Evolutionary conservation across 2,888 invertebrate species (phyloP).

Genomic region (Agrochola macilenta): DNA sequence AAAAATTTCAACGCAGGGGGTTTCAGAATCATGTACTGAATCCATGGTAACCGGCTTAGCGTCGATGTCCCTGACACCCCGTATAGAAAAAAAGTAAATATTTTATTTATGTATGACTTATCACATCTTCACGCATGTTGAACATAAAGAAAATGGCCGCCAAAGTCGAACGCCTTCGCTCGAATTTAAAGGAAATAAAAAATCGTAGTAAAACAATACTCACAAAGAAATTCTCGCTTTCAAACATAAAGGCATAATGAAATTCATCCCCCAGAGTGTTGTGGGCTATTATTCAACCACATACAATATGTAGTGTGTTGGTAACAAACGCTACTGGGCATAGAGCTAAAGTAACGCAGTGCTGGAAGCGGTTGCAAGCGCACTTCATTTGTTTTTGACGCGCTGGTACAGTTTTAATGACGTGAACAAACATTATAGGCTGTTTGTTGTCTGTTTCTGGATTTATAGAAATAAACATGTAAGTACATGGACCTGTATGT

Average conservation of each 20-base stretch:
- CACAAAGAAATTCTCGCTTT: conserved; percentile 82
- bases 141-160: conserved; percentile 32
- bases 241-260: conserved; percentile 87
- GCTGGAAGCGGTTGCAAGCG: conserved; percentile 68
- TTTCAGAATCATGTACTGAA: no score
- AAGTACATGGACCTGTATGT: no score
- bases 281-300: conserved; percentile 87
- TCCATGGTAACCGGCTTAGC: no score
- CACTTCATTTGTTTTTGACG: conserved; percentile 21
- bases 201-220: conserved; percentile 79
- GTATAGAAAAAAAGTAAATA: neutral
- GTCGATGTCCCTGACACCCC: no score
- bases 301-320: conserved; percentile 87
- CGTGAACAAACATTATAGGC: neutral
- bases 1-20: no score
- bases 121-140: conserved; percentile 36
- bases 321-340: conserved; percentile 84
- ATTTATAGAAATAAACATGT: neutral
- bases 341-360: conserved; percentile 68
- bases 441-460: neutral
- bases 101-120: conserved; percentile 34
- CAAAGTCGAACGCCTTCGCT: conserved; percentile 19
- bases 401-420: conserved; percentile 20
- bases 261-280: conserved; percentile 89
- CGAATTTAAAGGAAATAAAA: conserved; percentile 80